These are phyloP conservation scores for Athene noctua DNA, from an alignment of 2,113 vertebrate species.

Conservation along the genomic window DNA sequence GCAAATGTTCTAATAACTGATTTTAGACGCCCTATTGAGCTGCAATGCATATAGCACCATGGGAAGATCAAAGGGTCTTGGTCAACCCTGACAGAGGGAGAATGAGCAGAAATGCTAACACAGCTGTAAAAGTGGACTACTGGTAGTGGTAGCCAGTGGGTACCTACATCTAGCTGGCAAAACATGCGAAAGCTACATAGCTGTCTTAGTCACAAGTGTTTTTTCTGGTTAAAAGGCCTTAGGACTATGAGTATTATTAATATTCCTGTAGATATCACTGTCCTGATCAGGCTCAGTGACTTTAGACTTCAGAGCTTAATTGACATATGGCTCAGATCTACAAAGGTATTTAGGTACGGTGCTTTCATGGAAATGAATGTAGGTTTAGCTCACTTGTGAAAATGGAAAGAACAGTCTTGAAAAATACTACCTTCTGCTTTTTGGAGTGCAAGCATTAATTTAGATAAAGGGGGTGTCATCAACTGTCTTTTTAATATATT, in stretches of 20 bases:
- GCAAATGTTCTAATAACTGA: neutral
- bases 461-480: neutral
- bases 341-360: neutral
- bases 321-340: neutral
- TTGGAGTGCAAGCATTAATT: neutral
- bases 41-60: neutral
- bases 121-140: neutral
- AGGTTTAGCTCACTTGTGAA: neutral
- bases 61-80: neutral
- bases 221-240: neutral
- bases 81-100: neutral
- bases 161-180: neutral
- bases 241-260: neutral
- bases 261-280: neutral
- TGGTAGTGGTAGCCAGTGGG: neutral
- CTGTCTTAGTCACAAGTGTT: neutral
- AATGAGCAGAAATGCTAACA: neutral
- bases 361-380: neutral
- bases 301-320: neutral
- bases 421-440: neutral
- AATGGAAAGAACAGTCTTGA: neutral
- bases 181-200: neutral
- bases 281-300: neutral
- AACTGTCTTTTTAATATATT: neutral
- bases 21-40: neutral